phyloP scores from a whole-genome alignment of 2,888 invertebrate species.

The Cataglyphis cursor region DNA sequence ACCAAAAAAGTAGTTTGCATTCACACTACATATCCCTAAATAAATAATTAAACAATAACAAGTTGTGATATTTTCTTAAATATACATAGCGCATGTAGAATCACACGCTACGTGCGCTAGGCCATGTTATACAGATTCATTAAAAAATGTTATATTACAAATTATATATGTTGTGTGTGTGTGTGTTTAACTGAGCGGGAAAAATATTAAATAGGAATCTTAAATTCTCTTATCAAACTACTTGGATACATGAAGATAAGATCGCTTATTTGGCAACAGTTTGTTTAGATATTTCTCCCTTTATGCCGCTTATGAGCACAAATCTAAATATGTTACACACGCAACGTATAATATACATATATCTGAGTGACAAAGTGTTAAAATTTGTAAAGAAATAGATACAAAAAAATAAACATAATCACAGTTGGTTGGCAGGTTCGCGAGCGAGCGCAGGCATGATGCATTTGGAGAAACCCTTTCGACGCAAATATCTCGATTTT shows the following conservation, averaged over 20 bases:
- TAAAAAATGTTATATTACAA: constrained; percentile 60
- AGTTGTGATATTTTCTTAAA: constrained; percentile 61
- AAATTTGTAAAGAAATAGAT: constrained; percentile 81
- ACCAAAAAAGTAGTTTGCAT: neutral
- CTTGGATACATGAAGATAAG: constrained; percentile 56
- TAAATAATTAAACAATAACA: constrained; percentile 73
- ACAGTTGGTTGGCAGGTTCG: constrained; percentile 86
- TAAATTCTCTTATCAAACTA: constrained; percentile 59
- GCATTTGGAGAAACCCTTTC: constrained; percentile 76
- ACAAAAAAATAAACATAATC: constrained; percentile 85
- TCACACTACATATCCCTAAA: constrained; percentile 59
- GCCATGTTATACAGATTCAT: constrained; percentile 28
- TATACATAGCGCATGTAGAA: constrained; percentile 63
- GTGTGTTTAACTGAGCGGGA: constrained; percentile 51
- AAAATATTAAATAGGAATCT: constrained; percentile 66
- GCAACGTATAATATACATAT: constrained; percentile 68
- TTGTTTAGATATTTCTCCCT: constrained; percentile 71
- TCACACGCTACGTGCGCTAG: constrained; percentile 29
- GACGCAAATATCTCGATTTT: constrained; percentile 70
- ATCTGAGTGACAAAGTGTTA: constrained; percentile 79
- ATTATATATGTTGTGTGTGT: constrained; percentile 26
- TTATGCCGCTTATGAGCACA: constrained; percentile 66
- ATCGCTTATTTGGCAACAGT: constrained; percentile 73
- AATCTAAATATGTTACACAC: constrained; percentile 69
- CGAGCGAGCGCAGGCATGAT: constrained; percentile 80